Base-by-base conservation (phyloP, 2,888 invertebrate genomes). In the Craniophora ligustri region DNA sequence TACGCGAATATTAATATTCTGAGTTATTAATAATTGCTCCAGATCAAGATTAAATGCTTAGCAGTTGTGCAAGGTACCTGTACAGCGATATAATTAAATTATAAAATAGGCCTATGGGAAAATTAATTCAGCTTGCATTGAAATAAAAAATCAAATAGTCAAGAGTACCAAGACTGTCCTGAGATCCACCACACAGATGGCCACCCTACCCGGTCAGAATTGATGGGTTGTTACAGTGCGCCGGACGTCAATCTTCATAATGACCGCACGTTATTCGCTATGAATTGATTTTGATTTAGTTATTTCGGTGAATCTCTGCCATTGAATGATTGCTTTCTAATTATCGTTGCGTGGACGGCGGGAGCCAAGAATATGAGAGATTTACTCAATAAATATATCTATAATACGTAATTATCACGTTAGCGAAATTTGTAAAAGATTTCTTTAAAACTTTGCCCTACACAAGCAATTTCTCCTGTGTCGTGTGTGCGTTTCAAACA, bases 171-270 rank as follows among this genome's bases (percentile, higher is more conserved):
- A 36, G 53, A 67, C 49, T 31, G 31, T 68, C 68, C 49, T 5
- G 0, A 2, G 2, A 15, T 19, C 14, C n/a, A 2, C 7, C 7
- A n/a, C 1, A 26, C 1, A 14, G 0, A 0, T 38, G 3, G 0
- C 2, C 44, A 49, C 70, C 47, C 48, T 66, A 73, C 11, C 31
- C 51, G 64, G 75, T 73, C 72, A 71, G 78, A 83, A 86, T 88
- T 85, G 86, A 87, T 84, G 81, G 73, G 65, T 67, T 69, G 67
- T 73, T 67, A 60, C 74, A 73, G 71, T 67, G 63, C 60, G 70
- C 62, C 68, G 60, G 68, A 79, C 79, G 86, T 87, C 87, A 85
- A 84, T 87, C 87, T 84, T 86, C 75, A 86, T 87, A 84, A 85
- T 79, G 82, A 83, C 67, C 67, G 60, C 68, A 63, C 66, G 72